Evolutionary conservation across 2,113 vertebrate species (phyloP).

Genomic region (Poicephalus gulielmi): DNA sequence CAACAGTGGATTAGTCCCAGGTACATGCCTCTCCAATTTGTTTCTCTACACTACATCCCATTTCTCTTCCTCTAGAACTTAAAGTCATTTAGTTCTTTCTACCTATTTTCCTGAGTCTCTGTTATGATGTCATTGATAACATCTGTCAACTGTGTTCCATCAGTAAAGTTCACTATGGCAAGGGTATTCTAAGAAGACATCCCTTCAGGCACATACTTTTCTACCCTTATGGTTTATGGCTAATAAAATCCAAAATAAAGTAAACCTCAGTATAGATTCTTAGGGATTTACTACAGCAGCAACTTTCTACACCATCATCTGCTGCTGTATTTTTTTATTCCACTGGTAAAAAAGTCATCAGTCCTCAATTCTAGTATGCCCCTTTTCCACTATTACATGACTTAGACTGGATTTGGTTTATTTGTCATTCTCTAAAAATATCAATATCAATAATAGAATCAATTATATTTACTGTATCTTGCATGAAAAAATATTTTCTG

Average conservation of each 20-base stretch:
- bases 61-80: neutral
- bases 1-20: neutral
- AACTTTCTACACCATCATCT: neutral
- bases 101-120: neutral
- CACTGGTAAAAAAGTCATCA: neutral
- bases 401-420: neutral
- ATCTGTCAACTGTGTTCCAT: neutral
- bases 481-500: neutral
- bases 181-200: neutral
- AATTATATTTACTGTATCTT: neutral
- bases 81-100: neutral
- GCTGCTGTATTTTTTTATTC: neutral
- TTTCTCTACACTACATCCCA: neutral
- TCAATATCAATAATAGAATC: neutral
- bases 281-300: neutral
- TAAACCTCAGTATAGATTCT: neutral
- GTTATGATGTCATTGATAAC: neutral
- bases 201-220: neutral
- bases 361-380: neutral
- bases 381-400: neutral
- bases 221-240: neutral
- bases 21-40: neutral
- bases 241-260: neutral
- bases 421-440: neutral
- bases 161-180: neutral